phyloP scores from a whole-genome alignment of 37 sponge, comb jelly and placozoan species.

The Agelas oroides region DNA sequence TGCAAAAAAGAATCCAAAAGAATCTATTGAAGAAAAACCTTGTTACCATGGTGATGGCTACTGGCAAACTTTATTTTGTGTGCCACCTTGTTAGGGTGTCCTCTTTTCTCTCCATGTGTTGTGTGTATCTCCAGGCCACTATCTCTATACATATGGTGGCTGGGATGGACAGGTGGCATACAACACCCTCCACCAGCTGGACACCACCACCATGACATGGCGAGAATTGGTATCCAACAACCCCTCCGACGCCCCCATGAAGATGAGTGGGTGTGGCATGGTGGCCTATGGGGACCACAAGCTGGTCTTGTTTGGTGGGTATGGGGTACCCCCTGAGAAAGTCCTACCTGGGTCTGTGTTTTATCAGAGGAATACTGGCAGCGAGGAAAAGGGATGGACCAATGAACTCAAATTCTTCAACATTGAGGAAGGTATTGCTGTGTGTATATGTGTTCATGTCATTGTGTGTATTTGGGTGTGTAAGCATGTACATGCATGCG shows the following conservation, averaged over 20 bases:
- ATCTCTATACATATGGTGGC: slow-evolving; percentile 57
- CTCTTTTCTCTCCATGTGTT: not conserved
- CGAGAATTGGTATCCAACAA: not conserved
- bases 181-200: slow-evolving; percentile 48
- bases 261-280: slow-evolving; percentile 70
- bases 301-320: slow-evolving; percentile 66
- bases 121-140: slow-evolving; percentile 2
- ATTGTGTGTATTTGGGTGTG: too few species aligned
- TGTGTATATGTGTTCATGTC: slow-evolving; percentile 9
- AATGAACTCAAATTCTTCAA: slow-evolving; percentile 58
- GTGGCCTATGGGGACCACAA: slow-evolving; percentile 34
- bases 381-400: slow-evolving; percentile 54
- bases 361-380: not conserved
- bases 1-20: too few species aligned
- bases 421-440: slow-evolving; percentile 31
- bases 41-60: too few species aligned
- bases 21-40: too few species aligned
- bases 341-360: too few species aligned
- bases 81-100: not conserved
- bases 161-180: slow-evolving; percentile 49
- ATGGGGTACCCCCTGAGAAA: slow-evolving; percentile 18
- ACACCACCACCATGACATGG: slow-evolving; percentile 41
- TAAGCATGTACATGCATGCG: not conserved
- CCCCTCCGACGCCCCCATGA: slow-evolving; percentile 19
- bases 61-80: too few species aligned